phyloP scores from a whole-genome alignment of 2,888 invertebrate species.

The Lumbricus terrestris region DNA sequence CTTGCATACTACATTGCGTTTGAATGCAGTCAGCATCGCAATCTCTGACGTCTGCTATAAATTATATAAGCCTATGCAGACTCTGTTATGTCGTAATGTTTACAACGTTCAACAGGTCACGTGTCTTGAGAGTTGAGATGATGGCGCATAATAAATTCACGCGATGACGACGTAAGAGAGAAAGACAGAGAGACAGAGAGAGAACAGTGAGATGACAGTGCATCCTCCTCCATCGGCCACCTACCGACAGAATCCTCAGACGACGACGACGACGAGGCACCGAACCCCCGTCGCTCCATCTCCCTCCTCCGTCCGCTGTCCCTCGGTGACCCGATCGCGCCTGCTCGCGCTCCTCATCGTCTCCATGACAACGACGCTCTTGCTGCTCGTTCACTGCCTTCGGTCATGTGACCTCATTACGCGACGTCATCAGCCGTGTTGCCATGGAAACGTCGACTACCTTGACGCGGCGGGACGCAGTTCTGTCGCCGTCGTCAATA shows the following conservation, averaged over 20 bases:
- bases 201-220: not conserved
- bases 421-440: not conserved
- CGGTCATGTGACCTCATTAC: conserved; percentile 12
- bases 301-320: not conserved
- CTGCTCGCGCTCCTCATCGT: not conserved
- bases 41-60: not conserved
- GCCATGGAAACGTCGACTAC: conserved; percentile 5
- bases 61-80: not conserved
- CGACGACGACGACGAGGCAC: too few species aligned
- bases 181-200: too few species aligned
- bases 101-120: not conserved
- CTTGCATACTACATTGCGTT: not conserved
- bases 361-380: conserved; percentile 7
- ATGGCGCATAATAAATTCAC: not conserved
- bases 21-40: not conserved
- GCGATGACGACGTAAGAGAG: too few species aligned
- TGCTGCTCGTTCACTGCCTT: conserved; percentile 13
- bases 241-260: not conserved
- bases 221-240: not conserved
- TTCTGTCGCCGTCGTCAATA: not conserved
- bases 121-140: too few species aligned
- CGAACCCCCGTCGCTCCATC: not conserved
- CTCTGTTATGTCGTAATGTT: not conserved
- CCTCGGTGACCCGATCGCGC: not conserved
- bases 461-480: not conserved